Evolutionary conservation across 2,888 invertebrate genomes (phyloP).

Genomic region (Vanessa cardui): DNA sequence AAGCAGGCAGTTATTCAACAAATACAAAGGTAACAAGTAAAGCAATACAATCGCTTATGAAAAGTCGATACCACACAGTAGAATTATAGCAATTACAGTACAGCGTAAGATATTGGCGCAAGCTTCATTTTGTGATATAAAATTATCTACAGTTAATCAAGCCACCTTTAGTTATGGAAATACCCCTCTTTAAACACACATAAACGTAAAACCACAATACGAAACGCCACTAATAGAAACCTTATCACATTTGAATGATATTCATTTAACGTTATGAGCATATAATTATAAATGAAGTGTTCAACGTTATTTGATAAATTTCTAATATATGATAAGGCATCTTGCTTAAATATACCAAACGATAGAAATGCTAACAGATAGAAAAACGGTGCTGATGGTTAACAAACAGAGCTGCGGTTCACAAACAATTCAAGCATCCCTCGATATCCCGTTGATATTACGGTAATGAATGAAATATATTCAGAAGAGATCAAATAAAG

Average conservation of each 20-base stretch:
- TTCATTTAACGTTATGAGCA: neutral
- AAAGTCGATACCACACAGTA: neutral
- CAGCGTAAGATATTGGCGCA: neutral
- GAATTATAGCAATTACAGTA: neutral
- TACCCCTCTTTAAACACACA: neutral
- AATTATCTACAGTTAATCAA: neutral
- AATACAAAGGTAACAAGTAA: neutral
- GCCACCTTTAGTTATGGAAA: neutral
- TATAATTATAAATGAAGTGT: no score
- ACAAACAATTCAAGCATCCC: constrained; percentile 8
- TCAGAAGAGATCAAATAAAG: neutral
- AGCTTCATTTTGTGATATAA: neutral
- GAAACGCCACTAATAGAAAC: constrained; percentile 2
- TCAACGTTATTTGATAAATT: neutral
- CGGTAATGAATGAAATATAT: neutral
- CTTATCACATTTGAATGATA: constrained; percentile 16
- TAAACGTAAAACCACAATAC: neutral
- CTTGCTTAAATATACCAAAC: constrained; percentile 4
- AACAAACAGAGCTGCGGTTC: constrained; percentile 33
- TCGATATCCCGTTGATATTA: neutral
- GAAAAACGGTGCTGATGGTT: constrained; percentile 17
- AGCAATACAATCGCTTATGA: neutral
- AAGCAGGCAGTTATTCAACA: neutral
- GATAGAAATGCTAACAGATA: constrained; percentile 1
- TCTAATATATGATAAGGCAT: constrained; percentile 18